phyloP scores from a whole-genome alignment of 2,888 invertebrate species.

The Ectemnius continuus region DNA sequence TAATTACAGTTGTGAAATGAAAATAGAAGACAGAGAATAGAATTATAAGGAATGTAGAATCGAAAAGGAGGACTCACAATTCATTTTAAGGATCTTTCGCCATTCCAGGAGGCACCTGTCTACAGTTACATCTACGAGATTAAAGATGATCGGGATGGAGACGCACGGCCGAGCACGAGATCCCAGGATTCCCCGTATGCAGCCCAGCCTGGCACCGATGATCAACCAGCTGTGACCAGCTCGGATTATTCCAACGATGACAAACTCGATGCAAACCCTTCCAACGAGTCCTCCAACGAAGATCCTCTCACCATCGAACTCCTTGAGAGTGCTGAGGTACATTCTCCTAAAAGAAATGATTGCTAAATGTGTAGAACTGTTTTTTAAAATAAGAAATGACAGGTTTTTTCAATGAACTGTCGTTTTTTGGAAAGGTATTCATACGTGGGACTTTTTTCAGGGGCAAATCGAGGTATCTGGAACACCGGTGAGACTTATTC shows the following conservation, averaged over 20 bases:
- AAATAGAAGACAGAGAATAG: too few species aligned
- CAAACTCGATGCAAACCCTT: neutral
- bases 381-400: too few species aligned
- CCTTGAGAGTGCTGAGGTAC: neutral
- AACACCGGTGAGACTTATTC: slow-evolving; percentile 27
- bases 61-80: too few species aligned
- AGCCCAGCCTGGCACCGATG: too few species aligned
- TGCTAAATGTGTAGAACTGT: neutral
- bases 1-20: too few species aligned
- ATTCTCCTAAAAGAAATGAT: neutral
- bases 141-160: slow-evolving; percentile 49
- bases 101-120: slow-evolving; percentile 56
- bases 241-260: neutral
- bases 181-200: too few species aligned
- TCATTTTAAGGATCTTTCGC: neutral
- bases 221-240: neutral
- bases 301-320: neutral
- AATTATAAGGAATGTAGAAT: too few species aligned
- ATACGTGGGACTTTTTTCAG: slow-evolving; percentile 28
- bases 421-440: too few species aligned
- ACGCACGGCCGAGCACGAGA: slow-evolving; percentile 52
- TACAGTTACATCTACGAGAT: slow-evolving; percentile 67
- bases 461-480: slow-evolving; percentile 13
- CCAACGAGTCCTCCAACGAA: neutral
- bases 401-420: too few species aligned